These are phyloP conservation scores for Spheniscus humboldti DNA, from an alignment of 2,797 vertebrate species.

Conservation along the genomic window DNA sequence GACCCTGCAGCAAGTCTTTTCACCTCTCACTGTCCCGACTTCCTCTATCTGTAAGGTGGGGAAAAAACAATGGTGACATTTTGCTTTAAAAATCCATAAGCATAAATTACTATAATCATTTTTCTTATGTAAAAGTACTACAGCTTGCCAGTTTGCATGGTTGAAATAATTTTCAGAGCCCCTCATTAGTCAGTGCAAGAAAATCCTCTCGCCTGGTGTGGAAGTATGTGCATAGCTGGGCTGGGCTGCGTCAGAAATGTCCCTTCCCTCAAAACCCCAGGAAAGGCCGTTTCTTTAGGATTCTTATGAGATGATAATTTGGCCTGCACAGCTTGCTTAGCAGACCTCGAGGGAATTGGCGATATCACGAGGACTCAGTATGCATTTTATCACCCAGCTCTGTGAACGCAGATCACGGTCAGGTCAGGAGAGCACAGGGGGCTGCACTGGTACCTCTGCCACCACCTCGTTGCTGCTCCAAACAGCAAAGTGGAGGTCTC, in stretches of 20 bases:
- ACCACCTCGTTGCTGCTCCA: neutral
- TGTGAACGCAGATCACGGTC: neutral
- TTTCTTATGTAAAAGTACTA: neutral
- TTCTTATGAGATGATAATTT: neutral
- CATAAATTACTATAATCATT: neutral
- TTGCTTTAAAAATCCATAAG: neutral
- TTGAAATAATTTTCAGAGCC: neutral
- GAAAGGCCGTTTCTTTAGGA: neutral
- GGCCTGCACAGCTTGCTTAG: neutral
- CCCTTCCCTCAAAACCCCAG: neutral
- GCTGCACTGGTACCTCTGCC: neutral
- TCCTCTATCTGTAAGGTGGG: neutral
- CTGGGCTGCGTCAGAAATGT: neutral
- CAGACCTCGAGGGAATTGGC: neutral
- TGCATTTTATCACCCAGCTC: neutral
- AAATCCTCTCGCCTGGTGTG: neutral
- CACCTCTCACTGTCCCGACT: neutral
- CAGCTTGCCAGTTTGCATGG: neutral
- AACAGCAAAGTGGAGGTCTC: neutral
- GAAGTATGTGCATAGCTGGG: rapidly evolving
- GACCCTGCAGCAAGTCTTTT: neutral
- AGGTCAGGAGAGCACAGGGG: neutral
- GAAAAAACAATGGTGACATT: neutral
- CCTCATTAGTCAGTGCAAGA: neutral
- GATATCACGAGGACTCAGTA: rapidly evolving